phyloP scores from a whole-genome alignment of 2,888 invertebrate genomes.

The Tipula vernalis region DNA sequence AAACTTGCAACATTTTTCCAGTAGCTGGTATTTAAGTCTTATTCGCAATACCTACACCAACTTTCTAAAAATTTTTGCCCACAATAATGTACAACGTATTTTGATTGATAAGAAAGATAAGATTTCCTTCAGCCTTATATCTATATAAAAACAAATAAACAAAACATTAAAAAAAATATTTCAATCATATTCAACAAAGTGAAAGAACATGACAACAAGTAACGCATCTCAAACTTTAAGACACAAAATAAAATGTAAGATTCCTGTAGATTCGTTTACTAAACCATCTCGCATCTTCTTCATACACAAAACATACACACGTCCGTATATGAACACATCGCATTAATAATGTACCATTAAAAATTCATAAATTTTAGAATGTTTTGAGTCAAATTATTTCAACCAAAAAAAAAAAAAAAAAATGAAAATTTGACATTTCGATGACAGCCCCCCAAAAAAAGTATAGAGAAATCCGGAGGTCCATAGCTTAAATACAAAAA shows the following conservation, averaged over 20 bases:
- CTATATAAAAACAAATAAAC: background rate
- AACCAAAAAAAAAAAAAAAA: background rate
- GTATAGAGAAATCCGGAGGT: background rate
- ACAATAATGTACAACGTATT: background rate
- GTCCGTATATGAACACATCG: background rate
- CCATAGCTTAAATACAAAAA: background rate
- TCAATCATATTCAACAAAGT: background rate
- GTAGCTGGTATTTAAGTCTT: background rate
- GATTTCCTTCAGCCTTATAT: background rate
- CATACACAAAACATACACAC: background rate
- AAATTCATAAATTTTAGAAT: conserved; percentile 4
- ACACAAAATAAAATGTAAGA: background rate
- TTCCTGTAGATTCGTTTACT: background rate
- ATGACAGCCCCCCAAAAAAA: background rate
- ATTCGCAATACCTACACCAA: background rate
- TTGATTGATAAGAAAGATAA: background rate
- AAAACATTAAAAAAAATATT: background rate
- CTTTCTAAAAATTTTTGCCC: background rate
- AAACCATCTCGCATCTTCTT: background rate
- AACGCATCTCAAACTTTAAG: background rate
- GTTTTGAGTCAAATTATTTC: background rate
- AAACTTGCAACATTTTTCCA: background rate
- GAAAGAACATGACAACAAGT: conserved; percentile 4
- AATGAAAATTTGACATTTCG: background rate
- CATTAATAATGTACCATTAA: conserved; percentile 4